phyloP scores from a whole-genome alignment of 2,888 invertebrate genomes.

The Icerya purchasi region DNA sequence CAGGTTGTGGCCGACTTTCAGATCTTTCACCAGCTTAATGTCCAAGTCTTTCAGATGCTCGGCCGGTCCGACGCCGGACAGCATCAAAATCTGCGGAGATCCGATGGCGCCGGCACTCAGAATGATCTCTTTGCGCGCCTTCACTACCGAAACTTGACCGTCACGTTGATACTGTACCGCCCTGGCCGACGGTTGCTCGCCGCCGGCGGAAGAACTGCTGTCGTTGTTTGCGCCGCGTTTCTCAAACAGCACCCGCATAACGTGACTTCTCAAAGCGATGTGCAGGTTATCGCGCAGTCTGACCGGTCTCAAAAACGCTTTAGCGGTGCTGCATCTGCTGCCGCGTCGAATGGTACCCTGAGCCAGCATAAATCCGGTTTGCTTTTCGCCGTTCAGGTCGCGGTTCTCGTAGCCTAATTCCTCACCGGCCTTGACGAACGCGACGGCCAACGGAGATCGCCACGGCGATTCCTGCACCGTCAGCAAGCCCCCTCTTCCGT shows the following conservation, averaged over 20 bases:
- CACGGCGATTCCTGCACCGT: constrained; percentile 65
- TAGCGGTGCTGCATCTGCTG: constrained; percentile 66
- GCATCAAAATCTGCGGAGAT: constrained; percentile 72
- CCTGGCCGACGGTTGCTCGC: constrained; percentile 32
- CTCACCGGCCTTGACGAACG: constrained; percentile 57
- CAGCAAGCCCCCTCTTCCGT: constrained; percentile 53
- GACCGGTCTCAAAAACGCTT: constrained; percentile 65
- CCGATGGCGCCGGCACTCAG: constrained; percentile 72
- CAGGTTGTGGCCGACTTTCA: constrained; percentile 51
- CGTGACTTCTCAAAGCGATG: constrained; percentile 55
- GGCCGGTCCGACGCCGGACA: constrained; percentile 68
- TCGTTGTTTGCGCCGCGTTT: neutral
- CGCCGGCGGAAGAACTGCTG: neutral
- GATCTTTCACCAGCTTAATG: constrained; percentile 44
- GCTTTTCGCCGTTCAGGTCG: constrained; percentile 60
- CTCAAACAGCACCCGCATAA: constrained; percentile 32
- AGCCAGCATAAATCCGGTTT: constrained; percentile 69
- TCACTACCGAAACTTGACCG: constrained; percentile 39
- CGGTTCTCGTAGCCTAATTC: constrained; percentile 62
- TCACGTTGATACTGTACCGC: constrained; percentile 52
- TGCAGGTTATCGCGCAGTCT: constrained; percentile 56
- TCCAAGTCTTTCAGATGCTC: constrained; percentile 47
- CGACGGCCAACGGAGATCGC: constrained; percentile 58
- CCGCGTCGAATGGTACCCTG: constrained; percentile 68
- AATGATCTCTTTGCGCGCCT: constrained; percentile 59